Evolutionary conservation across 2,113 vertebrate genomes (phyloP).

Genomic region (Antechinus flavipes): DNA sequence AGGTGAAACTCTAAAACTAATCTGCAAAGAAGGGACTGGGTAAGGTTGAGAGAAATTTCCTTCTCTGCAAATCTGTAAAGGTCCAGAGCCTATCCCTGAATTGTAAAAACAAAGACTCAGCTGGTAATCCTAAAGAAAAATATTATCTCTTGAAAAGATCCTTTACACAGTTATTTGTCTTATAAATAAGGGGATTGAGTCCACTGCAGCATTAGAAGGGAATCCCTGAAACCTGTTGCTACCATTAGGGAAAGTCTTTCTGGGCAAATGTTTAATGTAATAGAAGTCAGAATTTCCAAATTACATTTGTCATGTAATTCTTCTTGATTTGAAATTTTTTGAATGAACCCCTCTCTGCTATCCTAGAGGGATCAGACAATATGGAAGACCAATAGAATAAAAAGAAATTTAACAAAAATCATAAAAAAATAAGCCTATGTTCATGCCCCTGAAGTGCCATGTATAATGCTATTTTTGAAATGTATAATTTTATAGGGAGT

Average conservation of each 20-base stretch:
- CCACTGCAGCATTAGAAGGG: conserved; percentile 8
- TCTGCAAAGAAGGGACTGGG: not conserved
- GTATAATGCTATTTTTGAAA: not conserved
- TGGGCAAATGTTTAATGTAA: not conserved
- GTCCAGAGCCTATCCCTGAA: not conserved
- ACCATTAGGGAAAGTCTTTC: not conserved
- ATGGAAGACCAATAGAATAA: not conserved
- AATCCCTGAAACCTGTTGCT: conserved; percentile 5
- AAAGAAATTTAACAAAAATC: not conserved
- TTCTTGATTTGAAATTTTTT: not conserved
- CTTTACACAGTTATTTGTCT: not conserved
- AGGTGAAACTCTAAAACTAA: not conserved
- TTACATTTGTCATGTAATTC: not conserved
- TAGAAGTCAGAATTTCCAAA: not conserved
- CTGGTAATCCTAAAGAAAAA: not conserved
- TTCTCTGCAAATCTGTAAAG: not conserved
- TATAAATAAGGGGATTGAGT: not conserved
- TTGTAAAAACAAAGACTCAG: conserved; percentile 12
- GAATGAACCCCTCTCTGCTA: not conserved
- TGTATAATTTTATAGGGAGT: not conserved
- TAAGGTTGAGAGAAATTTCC: not conserved
- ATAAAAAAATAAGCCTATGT: not conserved
- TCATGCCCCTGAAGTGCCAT: not conserved
- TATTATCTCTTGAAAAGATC: not conserved
- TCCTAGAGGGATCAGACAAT: not conserved